Evolutionary conservation across 2,113 vertebrate genomes (phyloP), one percentile per base, ranked within the genome.

Genomic region (Pithys albifrons): DNA sequence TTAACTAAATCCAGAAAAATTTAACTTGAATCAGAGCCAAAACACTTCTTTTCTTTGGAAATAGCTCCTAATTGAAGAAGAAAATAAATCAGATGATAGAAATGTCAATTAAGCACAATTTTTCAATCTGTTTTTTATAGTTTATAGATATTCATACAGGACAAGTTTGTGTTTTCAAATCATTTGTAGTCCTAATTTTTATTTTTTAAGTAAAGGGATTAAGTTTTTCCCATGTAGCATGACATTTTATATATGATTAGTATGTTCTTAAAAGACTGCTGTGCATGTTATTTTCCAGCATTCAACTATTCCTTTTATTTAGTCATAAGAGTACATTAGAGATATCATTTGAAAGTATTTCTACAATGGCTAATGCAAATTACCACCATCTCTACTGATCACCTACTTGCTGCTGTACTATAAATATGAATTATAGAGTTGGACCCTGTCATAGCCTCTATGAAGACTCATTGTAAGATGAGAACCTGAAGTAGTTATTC

Each of bases 31-130:
- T 90, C 22, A 43, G 33, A 89, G 75, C 73, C 92, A 96, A 93
- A 91, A 93, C 86, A 83, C 46, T 96, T 91, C 5, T 83, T 91
- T 93, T 91, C 74, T 87, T 96, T 85, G 62, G 45, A 93, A 91
- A 95, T 93, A 33, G 48, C 25, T 96, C 45, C 52, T 95, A 93
- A 95, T 75, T 95, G 91, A 87, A 89, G 87, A 91, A 64, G 72
- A 96, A 81, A 97, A 94, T 66, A 97, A 93, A 88, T 90, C 81
- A 96, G 89, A 79, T 78, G 86, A 61, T 95, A 89, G 65, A 92
- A 95, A 96, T 91, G 72, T 87, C 94, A 96, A 62, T 88, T 96
- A 88, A 95, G 62, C 65, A 84, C 20, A 31, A 67, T 89, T 88
- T 97, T 92, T 82, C 51, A 85, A 59, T 92, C 73, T 94, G 49